Percentiles rank a stretch among this genome's conserved stretches.
Conservation (phyloP, 2,888 invertebrate genomes). For the Byasa hedistus region DNA sequence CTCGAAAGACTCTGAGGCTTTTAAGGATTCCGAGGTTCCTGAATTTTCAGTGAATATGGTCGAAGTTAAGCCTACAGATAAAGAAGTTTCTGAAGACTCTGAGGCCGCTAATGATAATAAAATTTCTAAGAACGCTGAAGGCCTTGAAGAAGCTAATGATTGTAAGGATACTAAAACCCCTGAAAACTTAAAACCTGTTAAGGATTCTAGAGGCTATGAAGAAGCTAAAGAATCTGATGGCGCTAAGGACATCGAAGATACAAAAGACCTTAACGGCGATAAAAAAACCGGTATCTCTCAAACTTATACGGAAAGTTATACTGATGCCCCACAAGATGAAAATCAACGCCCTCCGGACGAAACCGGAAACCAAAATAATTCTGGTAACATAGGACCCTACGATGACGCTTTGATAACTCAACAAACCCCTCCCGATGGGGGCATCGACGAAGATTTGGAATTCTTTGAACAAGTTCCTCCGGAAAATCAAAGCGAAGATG, state of each 20-base stretch:
- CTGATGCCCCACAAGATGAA: background rate
- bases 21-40: too few species aligned
- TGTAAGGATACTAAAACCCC: background rate
- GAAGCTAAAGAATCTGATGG: background rate
- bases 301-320: background rate
- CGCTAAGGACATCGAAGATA: background rate
- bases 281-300: background rate
- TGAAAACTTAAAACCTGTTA: background rate
- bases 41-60: too few species aligned
- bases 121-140: background rate
- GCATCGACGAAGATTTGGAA: background rate
- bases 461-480: background rate
- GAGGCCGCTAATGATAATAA: background rate
- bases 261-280: background rate
- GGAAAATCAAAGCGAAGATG: slow-evolving; percentile 37
- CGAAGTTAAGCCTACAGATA: background rate
- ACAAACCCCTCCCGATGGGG: background rate
- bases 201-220: background rate
- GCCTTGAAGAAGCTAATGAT: background rate
- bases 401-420: background rate
- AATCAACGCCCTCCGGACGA: background rate
- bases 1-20: too few species aligned
- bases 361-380: background rate
- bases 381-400: background rate
- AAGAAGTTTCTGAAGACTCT: background rate